phyloP scores from a whole-genome alignment of 2,888 invertebrate species.

The Mylabris sibirica region DNA sequence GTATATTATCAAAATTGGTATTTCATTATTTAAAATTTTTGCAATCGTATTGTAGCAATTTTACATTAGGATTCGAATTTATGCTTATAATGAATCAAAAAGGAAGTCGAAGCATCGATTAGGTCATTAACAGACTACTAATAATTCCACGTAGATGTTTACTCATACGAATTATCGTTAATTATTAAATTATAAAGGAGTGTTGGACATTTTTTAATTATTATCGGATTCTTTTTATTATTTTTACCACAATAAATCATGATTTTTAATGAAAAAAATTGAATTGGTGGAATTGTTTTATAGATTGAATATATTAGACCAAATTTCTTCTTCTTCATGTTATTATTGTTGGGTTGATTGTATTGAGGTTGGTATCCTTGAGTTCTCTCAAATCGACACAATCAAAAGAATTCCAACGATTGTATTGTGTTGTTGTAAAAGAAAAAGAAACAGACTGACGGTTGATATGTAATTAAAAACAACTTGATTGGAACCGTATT shows the following conservation, averaged over 20 bases:
- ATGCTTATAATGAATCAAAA: background rate
- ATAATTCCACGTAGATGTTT: background rate
- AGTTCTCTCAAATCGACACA: background rate
- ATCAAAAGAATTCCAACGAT: constrained; percentile 2
- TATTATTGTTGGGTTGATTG: background rate
- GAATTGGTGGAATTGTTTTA: too few species aligned
- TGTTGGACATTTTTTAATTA: too few species aligned
- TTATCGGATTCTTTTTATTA: too few species aligned
- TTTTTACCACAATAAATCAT: too few species aligned
- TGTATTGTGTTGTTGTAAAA: background rate
- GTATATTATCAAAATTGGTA: background rate
- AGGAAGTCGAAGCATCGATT: constrained; percentile 3
- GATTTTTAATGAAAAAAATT: too few species aligned
- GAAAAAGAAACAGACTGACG: background rate
- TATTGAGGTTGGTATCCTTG: background rate
- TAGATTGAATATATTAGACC: too few species aligned
- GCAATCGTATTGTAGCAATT: background rate
- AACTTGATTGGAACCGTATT: background rate
- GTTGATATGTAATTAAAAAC: background rate
- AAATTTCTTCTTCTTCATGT: too few species aligned
- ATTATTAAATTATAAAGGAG: too few species aligned
- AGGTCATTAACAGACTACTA: background rate
- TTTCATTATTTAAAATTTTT: background rate
- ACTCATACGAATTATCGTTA: too few species aligned
- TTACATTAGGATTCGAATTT: background rate